Base-by-base conservation (phyloP, 2,113 vertebrate species). In the Heloderma charlesbogerti region DNA sequence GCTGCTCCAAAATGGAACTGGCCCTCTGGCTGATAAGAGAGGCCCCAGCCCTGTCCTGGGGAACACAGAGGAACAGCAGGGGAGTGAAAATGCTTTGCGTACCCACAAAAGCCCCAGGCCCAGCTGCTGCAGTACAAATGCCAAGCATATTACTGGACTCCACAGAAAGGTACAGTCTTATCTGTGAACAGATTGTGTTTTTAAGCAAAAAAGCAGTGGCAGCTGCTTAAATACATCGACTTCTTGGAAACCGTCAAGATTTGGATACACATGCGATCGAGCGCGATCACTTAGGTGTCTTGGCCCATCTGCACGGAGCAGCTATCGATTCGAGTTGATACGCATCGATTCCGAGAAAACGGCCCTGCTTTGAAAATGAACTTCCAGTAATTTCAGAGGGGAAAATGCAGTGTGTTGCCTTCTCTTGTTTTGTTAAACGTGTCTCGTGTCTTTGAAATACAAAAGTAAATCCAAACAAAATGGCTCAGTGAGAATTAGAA, bases 251-350 rank as follows among this genome's bases (percentile, higher is more conserved):
- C 40, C 57, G 1, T 92, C 82, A 71, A 94, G 97, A 96, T 96
- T 94, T 95, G 97, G 97, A 96, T 94, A 93, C 89, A 72, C 85
- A 86, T 74, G 94, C 93, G 87, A 79, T 12, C 4, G 91, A 95
- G 95, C 1, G 86, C 94, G 87, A 87, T 96, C 94, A 0, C 96
- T 95, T 88, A 78, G 96, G 96, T 95, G 95, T 94, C 96, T 97
- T 89, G 25, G 95, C 96, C 96, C 97, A 90, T 96, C 96, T 92
- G 93, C 92, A 90, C 85, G 77, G 92, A 97, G 97, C 85, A 94
- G 83, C 94, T 97, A 97, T 98, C 94, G 97, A 97, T 98, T 96
- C 91, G 94, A 95, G 95, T 95, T 97, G 97, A 97, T 97, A 96
- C 94, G 96, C 97, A 97, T 97, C 90, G 97, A 98, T 98, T 96